Evolutionary conservation across 2,888 invertebrate species (phyloP), one percentile per base, ranked within the genome.

Genomic region (Campoplex nolae): DNA sequence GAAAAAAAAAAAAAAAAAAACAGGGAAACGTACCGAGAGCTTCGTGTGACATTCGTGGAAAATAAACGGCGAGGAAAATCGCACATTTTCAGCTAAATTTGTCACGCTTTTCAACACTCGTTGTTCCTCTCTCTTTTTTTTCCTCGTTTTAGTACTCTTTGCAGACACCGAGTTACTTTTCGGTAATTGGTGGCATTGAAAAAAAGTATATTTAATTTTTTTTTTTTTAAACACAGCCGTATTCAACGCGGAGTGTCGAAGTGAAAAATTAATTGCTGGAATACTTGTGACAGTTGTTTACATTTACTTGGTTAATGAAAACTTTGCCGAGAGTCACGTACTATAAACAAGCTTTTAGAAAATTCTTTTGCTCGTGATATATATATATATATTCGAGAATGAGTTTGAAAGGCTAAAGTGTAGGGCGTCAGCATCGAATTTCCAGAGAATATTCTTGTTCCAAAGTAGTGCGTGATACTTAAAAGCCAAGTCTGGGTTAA

Each of bases 41-140:
- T n/a, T n/a, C 28, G 48, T 51, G 23, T n/a, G 54, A 67, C 42
- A 65, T 54, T 62, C 32, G 58, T 7, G 23, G 28, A 38, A 45
- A 38, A 81, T 56, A 74, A 74, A 28, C 62, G 11, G 42, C 51
- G 38, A 18, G 65, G 18, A 74, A 51, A 51, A 67, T 78, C 48
- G 42, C n/a, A 62, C 32, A 38, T 23, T 73, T 80, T 62, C 8
- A 71, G 32, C 71, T 65, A 38, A 80, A 80, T 71, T 71, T 71
- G 54, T 80, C 80, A 35, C 71, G 42, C 28, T 42, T 70, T 42
- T 58, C 16, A 23, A 38, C 80, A 16, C 38, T 35, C 38, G 42
- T 51, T n/a, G 45, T 74, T n/a, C 11, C 23, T 3, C 18, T 45
- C 18, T 48, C 9, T 28, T 32, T 75, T 28, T 58, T 58, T 45